Conservation (phyloP, 2,113 vertebrate genomes). For the human (Homo sapiens) region DNA sequence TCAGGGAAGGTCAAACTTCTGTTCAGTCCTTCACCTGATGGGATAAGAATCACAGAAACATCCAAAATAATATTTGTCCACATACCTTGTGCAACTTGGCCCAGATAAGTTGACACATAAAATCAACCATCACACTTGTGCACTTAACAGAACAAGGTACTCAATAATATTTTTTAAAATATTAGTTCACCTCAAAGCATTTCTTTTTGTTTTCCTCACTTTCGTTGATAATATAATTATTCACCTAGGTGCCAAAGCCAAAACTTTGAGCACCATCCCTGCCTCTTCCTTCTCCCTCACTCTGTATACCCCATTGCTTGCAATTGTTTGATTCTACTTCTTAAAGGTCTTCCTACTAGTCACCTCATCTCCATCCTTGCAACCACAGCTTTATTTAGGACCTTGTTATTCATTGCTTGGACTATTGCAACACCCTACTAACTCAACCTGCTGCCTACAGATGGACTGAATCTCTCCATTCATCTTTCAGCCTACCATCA, state of each 20-base stretch:
- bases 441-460: slow-evolving; percentile 65
- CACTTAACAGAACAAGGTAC: neutral
- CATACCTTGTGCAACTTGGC: neutral
- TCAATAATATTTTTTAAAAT: neutral
- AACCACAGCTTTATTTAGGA: slow-evolving; percentile 63
- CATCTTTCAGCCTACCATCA: slow-evolving; percentile 65
- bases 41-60: neutral
- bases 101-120: neutral
- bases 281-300: neutral
- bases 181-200: slow-evolving; percentile 13
- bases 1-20: neutral
- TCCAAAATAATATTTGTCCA: neutral
- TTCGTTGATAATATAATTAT: neutral
- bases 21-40: neutral
- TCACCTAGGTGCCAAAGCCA: neutral
- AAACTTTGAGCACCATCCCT: neutral
- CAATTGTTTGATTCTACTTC: slow-evolving; percentile 22
- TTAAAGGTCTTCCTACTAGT: slow-evolving; percentile 6
- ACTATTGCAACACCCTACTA: slow-evolving; percentile 65
- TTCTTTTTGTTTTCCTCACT: slow-evolving; percentile 16
- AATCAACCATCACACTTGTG: neutral
- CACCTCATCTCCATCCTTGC: slow-evolving; percentile 15
- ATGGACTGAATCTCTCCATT: slow-evolving; percentile 40
- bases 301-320: neutral
- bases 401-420: slow-evolving; percentile 61